Conservation (phyloP, 2,113 vertebrate genomes). For the Cyanistes caeruleus region DNA sequence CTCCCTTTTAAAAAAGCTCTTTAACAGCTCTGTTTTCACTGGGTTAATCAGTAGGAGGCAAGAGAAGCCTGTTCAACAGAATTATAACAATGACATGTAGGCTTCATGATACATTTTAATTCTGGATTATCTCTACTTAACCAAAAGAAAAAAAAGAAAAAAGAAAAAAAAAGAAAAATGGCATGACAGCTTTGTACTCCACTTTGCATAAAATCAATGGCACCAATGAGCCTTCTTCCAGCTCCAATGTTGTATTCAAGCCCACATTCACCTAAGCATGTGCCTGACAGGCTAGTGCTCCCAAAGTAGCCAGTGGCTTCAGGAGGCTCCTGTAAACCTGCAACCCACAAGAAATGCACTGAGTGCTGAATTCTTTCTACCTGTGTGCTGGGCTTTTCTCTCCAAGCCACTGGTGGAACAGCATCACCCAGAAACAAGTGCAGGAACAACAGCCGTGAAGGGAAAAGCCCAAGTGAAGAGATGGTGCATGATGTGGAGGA, state of each 20-base stretch:
- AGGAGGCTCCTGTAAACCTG: background rate
- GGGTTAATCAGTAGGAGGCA: background rate
- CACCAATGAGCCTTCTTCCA: background rate
- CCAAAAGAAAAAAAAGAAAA: background rate
- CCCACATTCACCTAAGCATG: rapidly evolving
- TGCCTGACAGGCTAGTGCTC: background rate
- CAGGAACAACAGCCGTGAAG: rapidly evolving
- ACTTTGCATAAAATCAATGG: background rate
- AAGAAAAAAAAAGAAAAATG: background rate
- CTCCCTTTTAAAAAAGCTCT: background rate
- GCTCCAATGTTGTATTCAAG: background rate
- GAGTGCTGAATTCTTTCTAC: background rate
- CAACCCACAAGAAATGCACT: background rate
- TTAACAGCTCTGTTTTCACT: background rate
- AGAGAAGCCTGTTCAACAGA: background rate
- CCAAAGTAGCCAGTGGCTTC: background rate
- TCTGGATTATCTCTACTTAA: background rate
- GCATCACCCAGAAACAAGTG: background rate
- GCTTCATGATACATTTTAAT: background rate
- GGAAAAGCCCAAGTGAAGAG: background rate
- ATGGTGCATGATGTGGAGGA: background rate
- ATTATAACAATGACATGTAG: background rate
- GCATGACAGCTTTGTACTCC: background rate
- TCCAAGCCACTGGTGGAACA: background rate
- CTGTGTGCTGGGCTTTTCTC: background rate